Evolutionary conservation across 1,140 invertebrate genomes (phyloP), one percentile per base, ranked within the genome.

Genomic region (Leptinotarsa undecemlineata): DNA sequence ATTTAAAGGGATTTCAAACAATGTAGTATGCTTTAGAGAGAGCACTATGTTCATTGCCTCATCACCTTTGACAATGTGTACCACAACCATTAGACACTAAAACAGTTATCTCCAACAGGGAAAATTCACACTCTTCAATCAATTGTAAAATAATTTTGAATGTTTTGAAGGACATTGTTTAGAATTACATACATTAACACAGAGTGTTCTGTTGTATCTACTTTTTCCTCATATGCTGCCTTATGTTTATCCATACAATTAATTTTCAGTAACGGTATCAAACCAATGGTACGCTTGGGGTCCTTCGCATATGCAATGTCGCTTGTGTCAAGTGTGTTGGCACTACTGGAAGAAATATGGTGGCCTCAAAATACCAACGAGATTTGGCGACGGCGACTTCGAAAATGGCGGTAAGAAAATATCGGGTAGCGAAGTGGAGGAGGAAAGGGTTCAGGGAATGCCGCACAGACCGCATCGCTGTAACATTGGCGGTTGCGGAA

Each of bases 291-390:
- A 98, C 84, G 90, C 95, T 23, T 99, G 97, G 96, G 96, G 95
- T 66, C 95, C 95, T 60, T 90, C 94, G 48, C 92, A 96, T 81
- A 89, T 94, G 87, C 94, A 97, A 81, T 95, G 95, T 86, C 92
- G 96, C 76, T 87, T 99, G 14, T 99, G 98, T 87, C 92, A 93
- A 76, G 87, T 90, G 3, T 99, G 98, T 87, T 99, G 97, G 97
- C 91, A 90, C 48, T 98, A 98, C 85, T 99, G 97, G 96, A 99
- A 99, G 86, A 98, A 98, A 85, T 98, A 98, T 86, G 98, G 97
- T 71, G 98, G 97, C 78, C 90, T 99, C 19, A 98, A 98, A 87
- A 85, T 86, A 70, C 89, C 90, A 11, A 88, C 89, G 5, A 86
- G 89, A 63, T 88, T 89, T 61, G 88, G 89, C 26, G 89, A 89